These are phyloP conservation scores for Tapirus terrestris DNA, from an alignment of 2,113 vertebrate genomes.

Conservation along the genomic window DNA sequence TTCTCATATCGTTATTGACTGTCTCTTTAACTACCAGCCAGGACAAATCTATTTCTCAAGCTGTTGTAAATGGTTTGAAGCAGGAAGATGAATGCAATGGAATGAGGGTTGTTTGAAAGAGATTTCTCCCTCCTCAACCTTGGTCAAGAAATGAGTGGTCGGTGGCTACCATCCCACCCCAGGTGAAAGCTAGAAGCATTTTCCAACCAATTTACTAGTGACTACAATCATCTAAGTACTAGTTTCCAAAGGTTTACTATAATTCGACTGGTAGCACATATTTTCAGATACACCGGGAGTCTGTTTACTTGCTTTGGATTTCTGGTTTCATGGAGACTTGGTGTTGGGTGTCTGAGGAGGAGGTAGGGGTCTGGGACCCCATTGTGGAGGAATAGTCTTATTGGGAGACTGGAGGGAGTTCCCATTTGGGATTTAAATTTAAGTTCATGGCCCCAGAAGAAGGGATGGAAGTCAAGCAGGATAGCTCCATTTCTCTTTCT, in stretches of 20 bases:
- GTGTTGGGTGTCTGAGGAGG: background rate
- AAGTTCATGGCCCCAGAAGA: background rate
- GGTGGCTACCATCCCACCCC: background rate
- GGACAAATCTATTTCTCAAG: conserved; percentile 75
- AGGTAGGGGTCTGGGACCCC: background rate
- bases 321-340: background rate
- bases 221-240: background rate
- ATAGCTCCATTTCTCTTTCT: background rate
- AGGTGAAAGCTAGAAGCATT: background rate
- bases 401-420: background rate
- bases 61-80: conserved; percentile 54
- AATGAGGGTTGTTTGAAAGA: background rate
- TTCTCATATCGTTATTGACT: conserved; percentile 77
- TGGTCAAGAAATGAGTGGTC: conserved; percentile 10
- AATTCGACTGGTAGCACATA: background rate
- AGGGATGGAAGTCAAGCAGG: background rate
- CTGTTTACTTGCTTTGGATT: background rate
- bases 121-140: background rate
- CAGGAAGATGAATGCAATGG: background rate
- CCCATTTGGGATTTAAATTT: background rate
- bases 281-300: background rate
- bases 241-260: conserved; percentile 42
- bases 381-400: background rate
- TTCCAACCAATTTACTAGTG: background rate
- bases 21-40: conserved; percentile 68